Conservation (phyloP, 2,113 vertebrate genomes). For the Oreochromis aureus region DNA sequence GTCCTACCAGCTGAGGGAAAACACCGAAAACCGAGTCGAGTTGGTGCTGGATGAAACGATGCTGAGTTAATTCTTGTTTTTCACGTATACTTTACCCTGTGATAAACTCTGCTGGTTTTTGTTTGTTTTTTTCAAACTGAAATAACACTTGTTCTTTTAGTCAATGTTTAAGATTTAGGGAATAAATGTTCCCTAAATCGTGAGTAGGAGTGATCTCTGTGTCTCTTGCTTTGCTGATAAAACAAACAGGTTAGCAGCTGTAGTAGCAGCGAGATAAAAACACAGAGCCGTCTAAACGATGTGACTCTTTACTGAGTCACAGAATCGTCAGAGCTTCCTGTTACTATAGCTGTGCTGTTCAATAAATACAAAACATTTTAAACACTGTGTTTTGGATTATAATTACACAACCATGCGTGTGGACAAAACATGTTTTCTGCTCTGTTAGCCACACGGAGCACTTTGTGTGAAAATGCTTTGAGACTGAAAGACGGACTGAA, state of each 20-base stretch:
- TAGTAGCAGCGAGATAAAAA: neutral
- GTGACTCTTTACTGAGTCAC: neutral
- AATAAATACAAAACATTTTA: neutral
- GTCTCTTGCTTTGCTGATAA: neutral
- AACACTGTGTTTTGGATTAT: neutral
- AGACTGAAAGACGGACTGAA: rapidly evolving
- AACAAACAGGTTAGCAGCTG: neutral
- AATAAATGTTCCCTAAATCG: neutral
- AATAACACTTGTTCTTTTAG: neutral
- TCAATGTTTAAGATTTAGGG: neutral
- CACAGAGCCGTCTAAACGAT: neutral
- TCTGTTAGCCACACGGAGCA: neutral
- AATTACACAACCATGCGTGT: neutral
- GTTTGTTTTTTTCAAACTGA: neutral
- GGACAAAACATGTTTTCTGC: neutral
- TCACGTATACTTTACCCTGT: neutral
- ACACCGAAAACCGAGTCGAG: neutral
- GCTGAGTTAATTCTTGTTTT: neutral
- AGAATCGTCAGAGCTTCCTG: neutral
- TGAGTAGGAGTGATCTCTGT: rapidly evolving
- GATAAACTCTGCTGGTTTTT: neutral
- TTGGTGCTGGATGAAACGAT: neutral
- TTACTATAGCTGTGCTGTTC: neutral
- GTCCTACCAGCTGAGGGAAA: neutral
- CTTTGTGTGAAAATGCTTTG: neutral